phyloP scores from a whole-genome alignment of 2,888 invertebrate species.

The Nasonovia ribisnigri region DNA sequence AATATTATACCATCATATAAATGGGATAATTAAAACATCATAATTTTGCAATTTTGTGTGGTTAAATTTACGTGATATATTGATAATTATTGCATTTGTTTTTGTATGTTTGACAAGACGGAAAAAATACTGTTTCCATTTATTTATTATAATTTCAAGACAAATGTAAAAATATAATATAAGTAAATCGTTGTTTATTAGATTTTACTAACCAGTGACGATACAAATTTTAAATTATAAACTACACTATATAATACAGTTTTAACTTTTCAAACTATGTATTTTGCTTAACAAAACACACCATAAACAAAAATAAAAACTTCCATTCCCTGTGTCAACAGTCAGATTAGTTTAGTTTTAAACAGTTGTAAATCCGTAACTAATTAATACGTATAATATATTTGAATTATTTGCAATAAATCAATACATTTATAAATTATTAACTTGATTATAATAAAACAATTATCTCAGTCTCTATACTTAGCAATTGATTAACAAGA shows the following conservation, averaged over 20 bases:
- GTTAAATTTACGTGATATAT: neutral
- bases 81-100: neutral
- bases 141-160: neutral
- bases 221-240: neutral
- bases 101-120: neutral
- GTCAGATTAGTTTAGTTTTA: neutral
- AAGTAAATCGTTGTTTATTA: neutral
- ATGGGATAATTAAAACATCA: neutral
- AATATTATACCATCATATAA: neutral
- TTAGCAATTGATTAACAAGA: neutral
- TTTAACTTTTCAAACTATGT: neutral
- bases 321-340: neutral
- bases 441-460: neutral
- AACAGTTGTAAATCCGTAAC: neutral
- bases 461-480: neutral
- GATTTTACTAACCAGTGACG: neutral
- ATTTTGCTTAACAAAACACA: neutral
- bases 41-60: neutral
- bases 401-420: conserved; percentile 18
- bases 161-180: conserved; percentile 5
- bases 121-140: neutral
- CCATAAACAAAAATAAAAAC: conserved; percentile 29
- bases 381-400: conserved; percentile 1
- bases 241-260: neutral
- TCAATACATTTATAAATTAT: conserved; percentile 12